Evolutionary conservation across 2,797 vertebrate species (phyloP).

Genomic region (Mareca penelope): DNA sequence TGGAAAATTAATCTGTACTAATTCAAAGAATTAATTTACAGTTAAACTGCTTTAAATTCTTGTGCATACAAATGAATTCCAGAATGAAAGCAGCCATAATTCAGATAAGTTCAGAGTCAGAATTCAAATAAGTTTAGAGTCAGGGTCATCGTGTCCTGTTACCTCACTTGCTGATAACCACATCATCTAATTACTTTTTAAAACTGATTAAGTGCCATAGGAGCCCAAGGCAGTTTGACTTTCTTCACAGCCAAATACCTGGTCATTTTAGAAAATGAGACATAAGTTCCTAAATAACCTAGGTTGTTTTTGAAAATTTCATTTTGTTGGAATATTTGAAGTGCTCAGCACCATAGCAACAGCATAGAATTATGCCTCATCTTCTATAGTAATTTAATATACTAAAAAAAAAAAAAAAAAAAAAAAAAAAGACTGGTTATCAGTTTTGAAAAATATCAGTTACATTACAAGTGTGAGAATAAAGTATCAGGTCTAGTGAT

Average conservation of each 20-base stretch:
- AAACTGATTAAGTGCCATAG: background rate
- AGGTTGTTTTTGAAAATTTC: background rate
- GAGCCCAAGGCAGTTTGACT: background rate
- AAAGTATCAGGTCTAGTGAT: background rate
- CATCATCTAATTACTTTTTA: background rate
- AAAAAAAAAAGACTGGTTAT: background rate
- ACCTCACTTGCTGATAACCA: background rate
- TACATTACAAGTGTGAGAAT: background rate
- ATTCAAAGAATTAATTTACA: background rate
- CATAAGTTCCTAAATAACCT: background rate
- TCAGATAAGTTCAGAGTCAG: background rate
- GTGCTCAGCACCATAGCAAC: background rate
- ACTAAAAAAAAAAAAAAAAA: background rate
- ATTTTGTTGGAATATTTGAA: background rate
- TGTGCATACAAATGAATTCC: background rate
- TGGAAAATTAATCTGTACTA: background rate
- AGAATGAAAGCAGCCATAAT: background rate
- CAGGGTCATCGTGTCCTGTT: background rate
- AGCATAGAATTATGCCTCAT: background rate
- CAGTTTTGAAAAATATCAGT: background rate
- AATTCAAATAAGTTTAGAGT: background rate
- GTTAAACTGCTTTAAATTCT: background rate
- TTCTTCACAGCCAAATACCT: background rate
- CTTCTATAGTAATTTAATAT: background rate
- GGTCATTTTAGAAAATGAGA: background rate